Evolutionary conservation across 2,113 vertebrate species (phyloP).

Genomic region (Psammodynastes pulverulentus): DNA sequence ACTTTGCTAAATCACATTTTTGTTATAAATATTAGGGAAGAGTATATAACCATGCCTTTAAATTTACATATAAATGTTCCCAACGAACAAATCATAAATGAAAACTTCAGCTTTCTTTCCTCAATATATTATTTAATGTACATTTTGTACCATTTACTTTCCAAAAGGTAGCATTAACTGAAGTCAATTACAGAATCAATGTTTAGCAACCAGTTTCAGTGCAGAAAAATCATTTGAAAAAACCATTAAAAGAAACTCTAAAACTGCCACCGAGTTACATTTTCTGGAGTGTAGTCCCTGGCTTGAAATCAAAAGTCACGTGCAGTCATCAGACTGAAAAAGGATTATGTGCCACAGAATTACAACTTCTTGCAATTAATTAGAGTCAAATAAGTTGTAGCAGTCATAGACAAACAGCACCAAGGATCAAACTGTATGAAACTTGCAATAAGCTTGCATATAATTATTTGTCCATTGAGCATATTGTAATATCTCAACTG

Average conservation of each 20-base stretch:
- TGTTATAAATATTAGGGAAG: conserved; percentile 14
- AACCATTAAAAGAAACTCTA: not conserved
- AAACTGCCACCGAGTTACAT: not conserved
- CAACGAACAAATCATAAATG: not conserved
- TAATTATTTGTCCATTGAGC: not conserved
- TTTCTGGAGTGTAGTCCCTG: not conserved
- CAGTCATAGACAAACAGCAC: not conserved
- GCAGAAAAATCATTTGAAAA: not conserved
- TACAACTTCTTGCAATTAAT: not conserved
- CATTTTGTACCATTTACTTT: not conserved
- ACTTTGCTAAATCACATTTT: conserved; percentile 34
- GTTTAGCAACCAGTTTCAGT: not conserved
- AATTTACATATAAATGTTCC: not conserved
- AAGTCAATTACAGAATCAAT: not conserved
- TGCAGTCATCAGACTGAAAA: not conserved
- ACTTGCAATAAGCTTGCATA: not conserved
- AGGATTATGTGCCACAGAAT: not conserved
- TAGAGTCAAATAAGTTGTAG: not conserved
- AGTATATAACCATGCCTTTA: not conserved
- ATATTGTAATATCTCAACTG: not conserved
- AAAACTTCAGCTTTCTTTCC: not conserved
- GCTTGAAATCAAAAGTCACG: not conserved
- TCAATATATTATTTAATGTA: not conserved
- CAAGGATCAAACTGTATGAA: not conserved
- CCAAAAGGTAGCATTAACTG: not conserved